Evolutionary conservation across 2,113 vertebrate genomes (phyloP), one percentile per base, ranked within the genome.

Genomic region (Apistogramma diplotaenia): DNA sequence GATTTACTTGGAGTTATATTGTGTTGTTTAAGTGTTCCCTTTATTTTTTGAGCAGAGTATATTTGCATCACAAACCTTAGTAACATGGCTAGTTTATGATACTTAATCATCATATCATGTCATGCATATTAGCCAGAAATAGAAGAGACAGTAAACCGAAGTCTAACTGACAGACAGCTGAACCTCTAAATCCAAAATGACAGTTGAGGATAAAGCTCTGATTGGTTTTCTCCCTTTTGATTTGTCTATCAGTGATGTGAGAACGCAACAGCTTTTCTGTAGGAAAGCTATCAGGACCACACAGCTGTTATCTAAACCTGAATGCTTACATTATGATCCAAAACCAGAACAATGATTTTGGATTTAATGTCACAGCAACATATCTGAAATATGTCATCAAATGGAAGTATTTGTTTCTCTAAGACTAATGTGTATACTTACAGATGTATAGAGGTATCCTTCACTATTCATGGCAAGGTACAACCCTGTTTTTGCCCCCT

Each of bases 381-480:
- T 53, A 18, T 85, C 77, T 79, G n/a, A 67, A 8, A 65, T 70
- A 37, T 49, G 3, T 40, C 21, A 70, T 74, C 18, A 57, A 76
- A 40, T 58, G 18, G n/a, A 46, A 60, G 71, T 72, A 43, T 78
- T 43, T 40, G 18, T 53, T 71, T 56, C 8, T 46, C 23, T 49
- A 35, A 5, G 1, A 23, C 40, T 46, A 37, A 76, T 82, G 46
- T 18, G 25, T 29, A 53, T 84, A 94, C 95, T 93, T 88, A 96
- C 95, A 54, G 95, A 96, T 72, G 96, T 96, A 85, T 99, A 99
- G 74, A 99, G 96, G 92, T 97, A 98, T 89, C 98, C 97, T 92
- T 99, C 98, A 3, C 97, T 97, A 91, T 99, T 99, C 98, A 99
- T 99, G 82, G 97, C 98, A 81, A 99, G 94, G 83, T 99, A 99